These are phyloP conservation scores for Anas georgica DNA, from an alignment of 2,797 vertebrate species.

Conservation along the genomic window DNA sequence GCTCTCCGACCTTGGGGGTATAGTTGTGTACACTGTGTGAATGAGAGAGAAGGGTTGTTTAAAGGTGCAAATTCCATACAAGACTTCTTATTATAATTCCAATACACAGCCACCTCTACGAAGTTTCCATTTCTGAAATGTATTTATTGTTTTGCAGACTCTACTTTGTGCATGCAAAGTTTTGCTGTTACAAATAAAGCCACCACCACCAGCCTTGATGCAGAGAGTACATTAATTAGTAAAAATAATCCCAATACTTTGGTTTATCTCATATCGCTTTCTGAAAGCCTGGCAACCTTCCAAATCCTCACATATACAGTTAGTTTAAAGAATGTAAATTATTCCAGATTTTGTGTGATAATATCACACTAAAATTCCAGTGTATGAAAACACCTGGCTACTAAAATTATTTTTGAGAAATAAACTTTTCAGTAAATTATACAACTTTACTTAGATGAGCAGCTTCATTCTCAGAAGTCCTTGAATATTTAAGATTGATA, in stretches of 20 bases:
- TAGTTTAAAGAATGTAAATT: background rate
- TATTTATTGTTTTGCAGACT: background rate
- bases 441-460: background rate
- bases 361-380: background rate
- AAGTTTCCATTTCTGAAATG: background rate
- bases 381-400: background rate
- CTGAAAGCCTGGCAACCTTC: background rate
- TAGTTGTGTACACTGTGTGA: conserved; percentile 93
- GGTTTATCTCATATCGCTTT: background rate
- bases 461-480: background rate
- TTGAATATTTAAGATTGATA: background rate
- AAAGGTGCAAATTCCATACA: background rate
- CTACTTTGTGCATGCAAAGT: background rate
- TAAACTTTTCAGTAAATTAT: background rate
- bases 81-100: background rate
- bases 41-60: conserved; percentile 30
- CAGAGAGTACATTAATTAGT: background rate
- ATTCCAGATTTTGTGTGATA: background rate
- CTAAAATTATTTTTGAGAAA: background rate
- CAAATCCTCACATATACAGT: background rate
- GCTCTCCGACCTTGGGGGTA: conserved; percentile 96
- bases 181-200: background rate
- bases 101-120: background rate
- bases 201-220: background rate
- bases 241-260: background rate